These are phyloP conservation scores for Dicaeum eximium DNA, from an alignment of 2,113 vertebrate genomes.

Conservation along the genomic window DNA sequence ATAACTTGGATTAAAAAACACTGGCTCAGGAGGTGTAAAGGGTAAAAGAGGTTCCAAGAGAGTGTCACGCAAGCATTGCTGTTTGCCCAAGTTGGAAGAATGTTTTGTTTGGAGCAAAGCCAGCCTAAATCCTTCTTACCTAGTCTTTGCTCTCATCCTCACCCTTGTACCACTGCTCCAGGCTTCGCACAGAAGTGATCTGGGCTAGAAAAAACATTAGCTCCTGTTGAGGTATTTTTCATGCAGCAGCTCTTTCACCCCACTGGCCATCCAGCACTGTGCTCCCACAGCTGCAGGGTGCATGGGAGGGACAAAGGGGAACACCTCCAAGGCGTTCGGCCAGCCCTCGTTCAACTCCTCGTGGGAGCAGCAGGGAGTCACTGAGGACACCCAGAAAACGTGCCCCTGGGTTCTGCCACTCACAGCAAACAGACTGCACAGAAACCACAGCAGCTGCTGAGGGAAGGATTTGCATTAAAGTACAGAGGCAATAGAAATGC, in stretches of 20 bases:
- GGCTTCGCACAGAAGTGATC: background rate
- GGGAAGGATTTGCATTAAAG: background rate
- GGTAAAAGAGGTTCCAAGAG: background rate
- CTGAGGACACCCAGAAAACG: background rate
- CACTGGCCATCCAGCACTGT: accelerated
- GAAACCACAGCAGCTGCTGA: background rate
- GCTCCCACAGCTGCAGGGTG: background rate
- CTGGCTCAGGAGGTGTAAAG: background rate
- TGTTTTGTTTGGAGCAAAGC: background rate
- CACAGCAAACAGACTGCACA: background rate
- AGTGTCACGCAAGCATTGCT: background rate
- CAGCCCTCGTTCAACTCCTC: background rate
- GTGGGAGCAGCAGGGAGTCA: background rate
- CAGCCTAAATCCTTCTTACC: background rate
- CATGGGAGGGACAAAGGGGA: accelerated
- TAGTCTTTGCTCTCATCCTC: background rate
- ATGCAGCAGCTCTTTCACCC: background rate
- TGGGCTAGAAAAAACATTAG: background rate
- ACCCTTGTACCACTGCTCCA: background rate
- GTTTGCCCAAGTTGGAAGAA: background rate
- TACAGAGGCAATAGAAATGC: background rate
- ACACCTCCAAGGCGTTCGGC: accelerated
- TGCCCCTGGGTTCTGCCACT: background rate
- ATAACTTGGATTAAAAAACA: background rate
- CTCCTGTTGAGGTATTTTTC: background rate